A percentile compares a stretch with the other conserved stretches of the same genome.
Evolutionary conservation across 37 sponge, comb jelly and placozoan species (phyloP).

Genomic region (Lycopodina hypogea): DNA sequence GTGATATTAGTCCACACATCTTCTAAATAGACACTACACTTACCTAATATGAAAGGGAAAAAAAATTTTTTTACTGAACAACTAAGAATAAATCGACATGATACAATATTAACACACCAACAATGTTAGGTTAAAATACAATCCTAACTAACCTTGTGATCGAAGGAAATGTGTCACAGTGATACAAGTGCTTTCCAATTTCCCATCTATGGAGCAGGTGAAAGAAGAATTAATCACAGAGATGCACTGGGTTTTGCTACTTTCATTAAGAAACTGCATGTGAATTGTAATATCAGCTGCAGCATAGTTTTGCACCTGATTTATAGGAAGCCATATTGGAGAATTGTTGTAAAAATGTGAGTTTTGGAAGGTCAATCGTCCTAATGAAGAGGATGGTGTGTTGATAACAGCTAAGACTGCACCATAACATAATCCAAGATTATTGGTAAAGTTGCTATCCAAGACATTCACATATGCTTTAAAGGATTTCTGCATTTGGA

Average conservation of each 20-base stretch:
- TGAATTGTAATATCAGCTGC: neutral
- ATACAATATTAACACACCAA: neutral
- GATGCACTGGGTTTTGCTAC: neutral
- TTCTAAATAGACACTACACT: neutral
- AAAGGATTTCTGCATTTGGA: neutral
- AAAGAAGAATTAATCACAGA: neutral
- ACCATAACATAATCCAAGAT: conserved; percentile 11
- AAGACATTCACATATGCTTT: neutral
- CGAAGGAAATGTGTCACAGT: conserved; percentile 4
- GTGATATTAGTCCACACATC: neutral
- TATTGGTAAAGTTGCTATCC: conserved; percentile 1
- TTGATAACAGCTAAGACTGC: neutral
- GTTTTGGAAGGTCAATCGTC: neutral
- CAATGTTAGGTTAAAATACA: neutral
- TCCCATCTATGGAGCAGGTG: neutral
- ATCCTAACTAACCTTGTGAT: neutral
- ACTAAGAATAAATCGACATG: neutral
- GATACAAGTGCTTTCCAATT: neutral
- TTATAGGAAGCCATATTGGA: neutral
- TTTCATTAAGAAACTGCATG: neutral
- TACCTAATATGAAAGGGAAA: neutral
- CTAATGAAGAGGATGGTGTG: neutral
- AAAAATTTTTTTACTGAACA: neutral
- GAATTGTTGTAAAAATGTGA: conserved; percentile 8
- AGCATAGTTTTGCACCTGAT: conserved; percentile 1